Evolutionary conservation across 2,113 vertebrate species (phyloP), one percentile per base, ranked within the genome.

Genomic region (Egretta garzetta): DNA sequence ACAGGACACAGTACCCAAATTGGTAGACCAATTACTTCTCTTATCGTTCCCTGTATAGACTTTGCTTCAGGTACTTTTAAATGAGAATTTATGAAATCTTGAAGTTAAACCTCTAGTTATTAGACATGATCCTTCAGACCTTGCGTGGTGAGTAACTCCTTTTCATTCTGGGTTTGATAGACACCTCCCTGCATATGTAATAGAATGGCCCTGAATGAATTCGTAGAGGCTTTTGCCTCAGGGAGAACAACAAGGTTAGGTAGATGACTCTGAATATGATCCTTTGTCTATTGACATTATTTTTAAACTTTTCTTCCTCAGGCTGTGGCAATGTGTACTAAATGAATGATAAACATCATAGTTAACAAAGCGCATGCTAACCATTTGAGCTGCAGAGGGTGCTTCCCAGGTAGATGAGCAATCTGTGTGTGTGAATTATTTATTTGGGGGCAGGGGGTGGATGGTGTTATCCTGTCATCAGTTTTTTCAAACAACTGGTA

Each of bases 201-300:
- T 97, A 96, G 96, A 97, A 88, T 41, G 80, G 37, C 83, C 94
- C 88, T 97, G 96, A 97, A 97, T 97, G 90, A 98, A 97, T 97
- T 97, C 92, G 33, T 73, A 20, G 88, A 95, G 94, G 92, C 95
- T 95, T 95, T 96, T 94, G 97, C 98, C 98, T 98, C 37, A 8
- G 96, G 98, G 98, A 98, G 93, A 97, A 97, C 96, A 88, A 81
- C 93, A 96, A 98, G 97, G 97, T 98, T 98, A 97, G 98, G 96
- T 91, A 92, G 95, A 97, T 98, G 98, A 98, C 95, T 97, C 89
- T 81, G 95, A 75, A 95, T 98, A 90, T 97, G 98, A 98, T 98
- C 98, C 96, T 98, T 97, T 98, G 98, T 98, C 98, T 99, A 96
- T 98, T 99, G 98, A 99, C 98, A 97, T 98, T 98, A 98, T 97